Evolutionary conservation across 1,140 invertebrate species (phyloP).

Genomic region (Cotesia glomerata): DNA sequence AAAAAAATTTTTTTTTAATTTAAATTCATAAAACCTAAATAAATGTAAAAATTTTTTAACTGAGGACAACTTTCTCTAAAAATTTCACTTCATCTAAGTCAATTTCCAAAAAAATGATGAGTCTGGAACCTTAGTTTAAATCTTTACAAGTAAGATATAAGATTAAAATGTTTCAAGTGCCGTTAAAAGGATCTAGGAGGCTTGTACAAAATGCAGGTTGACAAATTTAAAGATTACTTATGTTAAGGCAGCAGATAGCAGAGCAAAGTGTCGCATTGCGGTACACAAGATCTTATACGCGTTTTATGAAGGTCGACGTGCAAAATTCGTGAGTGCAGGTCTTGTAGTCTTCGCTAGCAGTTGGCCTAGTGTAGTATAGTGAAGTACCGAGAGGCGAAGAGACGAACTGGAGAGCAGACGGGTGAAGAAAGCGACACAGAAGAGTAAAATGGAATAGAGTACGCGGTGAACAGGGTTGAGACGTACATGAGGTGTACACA

Average conservation of each 20-base stretch:
- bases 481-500: background rate
- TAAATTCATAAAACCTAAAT: no score
- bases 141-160: no score
- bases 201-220: background rate
- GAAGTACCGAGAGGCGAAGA: conserved; percentile 13
- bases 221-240: background rate
- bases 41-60: no score
- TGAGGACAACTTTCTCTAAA: no score
- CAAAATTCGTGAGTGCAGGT: conserved; percentile 45
- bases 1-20: no score
- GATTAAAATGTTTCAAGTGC: no score
- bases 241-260: background rate
- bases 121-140: no score
- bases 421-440: conserved; percentile 14
- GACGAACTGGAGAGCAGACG: conserved; percentile 15
- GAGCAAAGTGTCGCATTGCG: conserved; percentile 50
- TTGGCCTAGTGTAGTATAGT: conserved; percentile 26
- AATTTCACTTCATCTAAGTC: no score
- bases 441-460: conserved; percentile 22
- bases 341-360: no score
- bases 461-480: background rate
- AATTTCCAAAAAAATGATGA: no score
- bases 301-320: conserved; percentile 45
- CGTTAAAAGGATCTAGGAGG: no score
- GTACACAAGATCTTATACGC: conserved; percentile 44